Evolutionary conservation across 2,113 vertebrate genomes (phyloP).

Genomic region (Tursiops truncatus): DNA sequence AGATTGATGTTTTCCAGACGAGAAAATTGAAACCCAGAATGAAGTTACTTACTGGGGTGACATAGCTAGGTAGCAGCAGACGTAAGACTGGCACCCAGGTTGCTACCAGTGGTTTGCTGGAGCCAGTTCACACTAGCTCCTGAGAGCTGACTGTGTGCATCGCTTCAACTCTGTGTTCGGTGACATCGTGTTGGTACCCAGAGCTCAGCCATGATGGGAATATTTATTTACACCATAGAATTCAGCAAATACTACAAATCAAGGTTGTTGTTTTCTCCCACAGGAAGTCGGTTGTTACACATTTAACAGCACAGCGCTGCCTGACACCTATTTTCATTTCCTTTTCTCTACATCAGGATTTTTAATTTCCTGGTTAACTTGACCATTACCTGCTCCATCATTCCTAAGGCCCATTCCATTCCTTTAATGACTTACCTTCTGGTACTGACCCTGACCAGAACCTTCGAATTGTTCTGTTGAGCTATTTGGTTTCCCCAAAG

Average conservation of each 20-base stretch:
- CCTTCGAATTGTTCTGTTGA: conserved; percentile 31
- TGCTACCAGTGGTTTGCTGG: not conserved
- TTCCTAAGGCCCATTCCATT: conserved; percentile 1
- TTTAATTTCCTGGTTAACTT: conserved; percentile 32
- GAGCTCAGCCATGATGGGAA: not conserved
- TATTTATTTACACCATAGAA: conserved; percentile 27
- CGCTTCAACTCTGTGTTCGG: not conserved
- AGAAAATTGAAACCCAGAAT: not conserved
- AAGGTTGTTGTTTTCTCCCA: not conserved
- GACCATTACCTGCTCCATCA: not conserved
- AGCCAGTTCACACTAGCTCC: not conserved
- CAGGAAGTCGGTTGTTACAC: not conserved
- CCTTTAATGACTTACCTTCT: conserved; percentile 27
- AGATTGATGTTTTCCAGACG: conserved; percentile 20
- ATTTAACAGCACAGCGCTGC: not conserved
- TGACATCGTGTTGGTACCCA: not conserved
- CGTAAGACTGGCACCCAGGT: not conserved
- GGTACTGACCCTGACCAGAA: not conserved
- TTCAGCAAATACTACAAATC: not conserved
- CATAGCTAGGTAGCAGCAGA: not conserved
- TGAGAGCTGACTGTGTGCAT: not conserved
- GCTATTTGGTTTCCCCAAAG: conserved; percentile 7
- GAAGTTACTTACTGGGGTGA: not conserved
- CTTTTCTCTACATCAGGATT: conserved; percentile 27
- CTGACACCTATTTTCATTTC: conserved; percentile 27